Evolutionary conservation across 2,888 invertebrate species (phyloP), one percentile per base, ranked within the genome.

Genomic region (Hipparchia sbordonii): DNA sequence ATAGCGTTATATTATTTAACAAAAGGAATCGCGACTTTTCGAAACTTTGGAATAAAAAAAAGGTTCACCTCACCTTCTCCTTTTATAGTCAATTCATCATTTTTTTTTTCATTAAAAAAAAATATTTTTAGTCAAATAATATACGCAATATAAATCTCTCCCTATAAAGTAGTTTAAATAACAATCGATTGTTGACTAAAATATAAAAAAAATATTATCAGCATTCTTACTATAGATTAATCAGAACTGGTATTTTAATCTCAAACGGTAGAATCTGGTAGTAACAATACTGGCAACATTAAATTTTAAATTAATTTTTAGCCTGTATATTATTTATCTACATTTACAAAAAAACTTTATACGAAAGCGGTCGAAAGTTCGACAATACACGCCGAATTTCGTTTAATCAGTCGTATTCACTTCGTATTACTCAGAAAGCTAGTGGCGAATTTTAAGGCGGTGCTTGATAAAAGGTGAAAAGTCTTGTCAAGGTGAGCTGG

Each of bases 321-420:
- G 13, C 61, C 69, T 12, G 2, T 51, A 46, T 57, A 33, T 60
- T 51, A 67, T 52, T 54, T 69, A 69, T 69, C 52, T 52, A 69
- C 60, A 69, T 61, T 69, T 70, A 8, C 33, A 48, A 52, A 56
- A 23, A 69, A 67, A 51, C 59, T 67, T 52, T 54, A 71, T 72
- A 72, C 67, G 69, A 74, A 69, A 59, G 67, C 71, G 65, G 67
- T 72, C 70, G 59, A 74, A 75, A 73, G 13, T 33, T 52, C 62
- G 59, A 70, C 54, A 70, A 76, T 54, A 68, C 45, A 69, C 59
- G 67, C 67, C 67, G 70, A 80, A 81, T 85, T 84, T 82, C 79
- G 77, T 81, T 39, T 77, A 73, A 80, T 89, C 88, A 88, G 86
- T 89, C 85, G 77, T 78, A 80, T 80, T 78, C 76, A 81, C 82